A percentile compares a stretch with the other conserved stretches of the same genome.
phyloP scores from a whole-genome alignment of 2,797 vertebrate genomes.

The Gallinago solitaria region DNA sequence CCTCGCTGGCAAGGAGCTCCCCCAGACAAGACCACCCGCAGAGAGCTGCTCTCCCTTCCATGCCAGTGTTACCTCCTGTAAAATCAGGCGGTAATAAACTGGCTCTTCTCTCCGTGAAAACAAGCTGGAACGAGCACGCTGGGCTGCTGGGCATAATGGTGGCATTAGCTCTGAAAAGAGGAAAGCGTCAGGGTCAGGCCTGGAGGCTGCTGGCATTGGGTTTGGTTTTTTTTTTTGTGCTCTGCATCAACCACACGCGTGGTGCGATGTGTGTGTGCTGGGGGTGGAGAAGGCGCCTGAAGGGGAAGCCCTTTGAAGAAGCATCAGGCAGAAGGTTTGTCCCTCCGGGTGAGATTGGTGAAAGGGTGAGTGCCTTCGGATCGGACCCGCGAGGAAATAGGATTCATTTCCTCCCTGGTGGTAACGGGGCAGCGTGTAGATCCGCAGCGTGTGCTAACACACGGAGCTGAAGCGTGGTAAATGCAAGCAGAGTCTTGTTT shows the following conservation, averaged over 20 bases:
- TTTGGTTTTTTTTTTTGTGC: not conserved
- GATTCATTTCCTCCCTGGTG: not conserved
- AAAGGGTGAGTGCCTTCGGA: not conserved
- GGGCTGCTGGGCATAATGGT: not conserved
- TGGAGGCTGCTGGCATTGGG: not conserved
- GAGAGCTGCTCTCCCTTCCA: not conserved
- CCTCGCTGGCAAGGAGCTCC: not conserved
- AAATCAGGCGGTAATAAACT: not conserved
- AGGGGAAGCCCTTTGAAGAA: not conserved
- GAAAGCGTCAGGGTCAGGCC: not conserved
- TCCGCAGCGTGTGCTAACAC: not conserved
- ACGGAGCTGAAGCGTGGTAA: not conserved
- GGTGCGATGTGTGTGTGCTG: fast-evolving
- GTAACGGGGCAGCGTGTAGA: not conserved
- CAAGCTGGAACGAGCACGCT: not conserved
- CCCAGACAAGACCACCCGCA: too few species aligned
- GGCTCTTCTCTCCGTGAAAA: not conserved
- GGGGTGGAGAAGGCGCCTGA: not conserved
- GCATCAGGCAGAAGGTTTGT: not conserved
- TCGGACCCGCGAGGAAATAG: not conserved
- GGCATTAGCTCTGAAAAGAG: not conserved
- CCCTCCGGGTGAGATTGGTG: not conserved
- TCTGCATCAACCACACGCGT: not conserved
- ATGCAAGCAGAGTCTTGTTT: not conserved
- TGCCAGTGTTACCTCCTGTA: not conserved